Conservation (phyloP, 1,140 invertebrate genomes). For the Aphaenogaster rudis region DNA sequence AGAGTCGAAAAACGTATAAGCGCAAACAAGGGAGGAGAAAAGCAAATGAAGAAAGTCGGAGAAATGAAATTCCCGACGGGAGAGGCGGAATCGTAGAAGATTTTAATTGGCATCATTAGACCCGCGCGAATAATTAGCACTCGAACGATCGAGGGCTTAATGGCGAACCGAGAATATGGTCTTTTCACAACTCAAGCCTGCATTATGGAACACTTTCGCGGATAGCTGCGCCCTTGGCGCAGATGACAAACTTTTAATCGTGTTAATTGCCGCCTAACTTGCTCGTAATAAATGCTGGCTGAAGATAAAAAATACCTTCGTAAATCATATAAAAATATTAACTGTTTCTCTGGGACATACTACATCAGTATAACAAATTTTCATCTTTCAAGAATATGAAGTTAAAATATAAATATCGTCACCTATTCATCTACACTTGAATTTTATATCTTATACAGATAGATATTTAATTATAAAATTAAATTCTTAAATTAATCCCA, state of each 20-base stretch:
- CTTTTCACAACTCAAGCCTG: conserved; percentile 68
- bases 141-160: conserved; percentile 76
- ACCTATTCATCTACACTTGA: background rate
- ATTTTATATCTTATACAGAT: background rate
- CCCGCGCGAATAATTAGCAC: conserved; percentile 75
- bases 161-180: conserved; percentile 68
- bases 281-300: conserved; percentile 45
- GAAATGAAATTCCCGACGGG: conserved; percentile 62
- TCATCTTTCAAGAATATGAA: background rate
- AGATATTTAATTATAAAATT: background rate
- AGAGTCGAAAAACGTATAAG: background rate
- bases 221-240: conserved; percentile 67
- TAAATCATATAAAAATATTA: conserved; percentile 26
- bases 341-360: background rate
- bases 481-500: background rate
- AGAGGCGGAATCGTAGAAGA: conserved; percentile 60
- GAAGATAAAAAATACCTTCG: conserved; percentile 25
- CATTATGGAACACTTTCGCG: conserved; percentile 60
- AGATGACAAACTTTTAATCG: conserved; percentile 66
- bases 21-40: background rate
- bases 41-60: conserved; percentile 34
- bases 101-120: conserved; percentile 77
- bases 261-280: conserved; percentile 59
- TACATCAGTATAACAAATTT: background rate
- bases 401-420: conserved; percentile 2